These are phyloP conservation scores for Spongilla lacustris DNA, from an alignment of 37 sponge, comb jelly and placozoan genomes.

Conservation along the genomic window DNA sequence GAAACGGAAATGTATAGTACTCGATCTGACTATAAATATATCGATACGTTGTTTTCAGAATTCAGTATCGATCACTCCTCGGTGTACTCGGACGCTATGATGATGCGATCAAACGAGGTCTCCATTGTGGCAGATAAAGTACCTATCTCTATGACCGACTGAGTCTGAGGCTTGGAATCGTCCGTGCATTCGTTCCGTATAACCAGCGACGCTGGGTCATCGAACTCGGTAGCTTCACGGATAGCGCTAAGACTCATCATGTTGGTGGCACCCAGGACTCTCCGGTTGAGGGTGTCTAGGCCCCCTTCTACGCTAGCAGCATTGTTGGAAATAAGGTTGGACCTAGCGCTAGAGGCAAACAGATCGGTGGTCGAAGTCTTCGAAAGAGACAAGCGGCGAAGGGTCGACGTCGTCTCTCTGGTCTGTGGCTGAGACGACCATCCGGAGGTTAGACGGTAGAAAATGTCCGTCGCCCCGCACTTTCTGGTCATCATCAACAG, in stretches of 20 bases:
- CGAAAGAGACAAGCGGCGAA: not conserved
- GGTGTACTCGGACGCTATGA: too few relatives aligned
- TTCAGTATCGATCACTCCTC: too few relatives aligned
- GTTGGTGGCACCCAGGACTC: not conserved
- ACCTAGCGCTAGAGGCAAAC: not conserved
- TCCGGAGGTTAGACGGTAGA: not conserved
- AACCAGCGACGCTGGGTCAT: too few relatives aligned
- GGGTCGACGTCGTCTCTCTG: not conserved
- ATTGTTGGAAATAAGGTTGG: not conserved
- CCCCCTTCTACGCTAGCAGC: not conserved
- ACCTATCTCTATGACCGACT: too few relatives aligned
- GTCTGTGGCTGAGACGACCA: not conserved
- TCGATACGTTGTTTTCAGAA: too few relatives aligned
- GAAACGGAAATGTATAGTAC: too few relatives aligned
- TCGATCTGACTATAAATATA: too few relatives aligned
- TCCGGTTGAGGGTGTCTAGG: not conserved
- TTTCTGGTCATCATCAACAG: constrained; percentile 26
- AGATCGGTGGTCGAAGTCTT: not conserved
- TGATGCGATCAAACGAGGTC: too few relatives aligned
- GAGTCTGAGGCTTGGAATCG: too few relatives aligned
- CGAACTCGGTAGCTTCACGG: too few relatives aligned
- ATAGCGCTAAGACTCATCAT: not conserved
- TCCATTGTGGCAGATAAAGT: too few relatives aligned
- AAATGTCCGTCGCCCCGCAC: constrained; percentile 10
- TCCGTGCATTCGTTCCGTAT: too few relatives aligned